Percentiles rank a stretch among this genome's conserved stretches.
Evolutionary conservation across 2,888 invertebrate genomes (phyloP).

Genomic region (Hemaris fuciformis): DNA sequence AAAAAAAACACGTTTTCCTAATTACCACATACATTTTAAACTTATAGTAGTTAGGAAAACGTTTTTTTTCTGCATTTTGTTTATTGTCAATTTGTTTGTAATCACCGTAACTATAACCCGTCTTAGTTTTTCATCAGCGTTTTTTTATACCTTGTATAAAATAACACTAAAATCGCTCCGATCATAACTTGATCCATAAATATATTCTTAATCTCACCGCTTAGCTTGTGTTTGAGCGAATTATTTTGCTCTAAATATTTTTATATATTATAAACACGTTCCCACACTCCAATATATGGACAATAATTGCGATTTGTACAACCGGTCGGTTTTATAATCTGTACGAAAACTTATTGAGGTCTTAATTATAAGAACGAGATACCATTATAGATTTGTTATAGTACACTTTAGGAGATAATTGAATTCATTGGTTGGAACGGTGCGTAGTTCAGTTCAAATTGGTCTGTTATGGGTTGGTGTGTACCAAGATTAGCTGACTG

Average conservation of each 20-base stretch:
- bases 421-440: background rate
- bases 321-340: background rate
- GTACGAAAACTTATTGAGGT: background rate
- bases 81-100: no score
- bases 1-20: no score
- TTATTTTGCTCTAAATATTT: constrained; percentile 43
- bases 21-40: no score
- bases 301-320: background rate
- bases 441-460: background rate
- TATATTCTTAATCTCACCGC: constrained; percentile 37
- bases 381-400: background rate
- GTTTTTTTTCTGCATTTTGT: no score
- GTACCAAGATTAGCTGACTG: no score
- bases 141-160: background rate
- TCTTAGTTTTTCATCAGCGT: no score
- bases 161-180: background rate
- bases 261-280: constrained; percentile 28
- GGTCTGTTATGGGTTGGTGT: no score
- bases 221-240: constrained; percentile 34
- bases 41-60: no score
- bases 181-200: background rate
- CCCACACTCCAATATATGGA: constrained; percentile 23
- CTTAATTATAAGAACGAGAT: background rate
- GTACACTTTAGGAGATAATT: background rate
- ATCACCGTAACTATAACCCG: no score